Evolutionary conservation across 2,888 invertebrate genomes (phyloP).

Genomic region (Tetranychus truncatus): DNA sequence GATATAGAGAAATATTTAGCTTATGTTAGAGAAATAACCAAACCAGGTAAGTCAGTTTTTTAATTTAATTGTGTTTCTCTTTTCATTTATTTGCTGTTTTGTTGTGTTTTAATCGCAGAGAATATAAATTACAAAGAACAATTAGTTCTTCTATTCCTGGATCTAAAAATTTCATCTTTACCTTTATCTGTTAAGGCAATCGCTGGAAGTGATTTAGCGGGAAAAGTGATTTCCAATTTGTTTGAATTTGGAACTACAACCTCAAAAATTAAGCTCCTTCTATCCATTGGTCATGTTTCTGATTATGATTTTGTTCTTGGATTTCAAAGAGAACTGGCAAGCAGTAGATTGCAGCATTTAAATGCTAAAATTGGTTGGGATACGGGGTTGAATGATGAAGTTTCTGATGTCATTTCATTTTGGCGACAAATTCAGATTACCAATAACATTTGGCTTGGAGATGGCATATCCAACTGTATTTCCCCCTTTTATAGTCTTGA

Average conservation of each 20-base stretch:
- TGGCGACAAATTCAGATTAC: slow-evolving; percentile 21
- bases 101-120: slow-evolving; percentile 9
- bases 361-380: slow-evolving; percentile 25
- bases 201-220: slow-evolving; percentile 26
- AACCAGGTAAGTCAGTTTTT: slow-evolving; percentile 15
- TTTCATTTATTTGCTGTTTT: background rate
- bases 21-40: slow-evolving; percentile 24
- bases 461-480: slow-evolving; percentile 27
- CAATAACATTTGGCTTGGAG: slow-evolving; percentile 28
- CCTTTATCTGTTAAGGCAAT: slow-evolving; percentile 22
- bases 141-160: slow-evolving; percentile 26
- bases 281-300: slow-evolving; percentile 26
- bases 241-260: slow-evolving; percentile 17
- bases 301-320: slow-evolving; percentile 25
- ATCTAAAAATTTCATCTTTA: slow-evolving; percentile 25
- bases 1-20: slow-evolving; percentile 23
- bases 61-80: background rate
- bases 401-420: slow-evolving; percentile 24
- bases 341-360: slow-evolving; percentile 7
- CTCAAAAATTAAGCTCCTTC: slow-evolving; percentile 19
- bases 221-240: slow-evolving; percentile 24
- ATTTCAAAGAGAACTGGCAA: slow-evolving; percentile 24
- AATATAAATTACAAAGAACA: slow-evolving; percentile 19
- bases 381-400: slow-evolving; percentile 25
- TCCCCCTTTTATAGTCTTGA: slow-evolving; percentile 25